phyloP scores from a whole-genome alignment of 2,888 invertebrate genomes.

The Bruchidius siliquastri region DNA sequence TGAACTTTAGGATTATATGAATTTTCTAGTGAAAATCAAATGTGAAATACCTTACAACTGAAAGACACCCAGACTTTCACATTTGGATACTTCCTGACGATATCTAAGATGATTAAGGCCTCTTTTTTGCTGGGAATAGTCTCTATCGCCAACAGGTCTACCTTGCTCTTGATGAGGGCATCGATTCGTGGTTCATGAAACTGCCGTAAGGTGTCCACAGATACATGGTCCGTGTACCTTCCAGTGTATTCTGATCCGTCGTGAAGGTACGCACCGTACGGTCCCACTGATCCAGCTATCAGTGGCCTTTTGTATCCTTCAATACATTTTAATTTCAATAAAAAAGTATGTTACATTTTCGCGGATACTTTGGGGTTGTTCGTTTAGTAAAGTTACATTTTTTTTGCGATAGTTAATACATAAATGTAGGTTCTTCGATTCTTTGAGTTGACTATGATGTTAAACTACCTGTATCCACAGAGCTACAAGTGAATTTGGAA shows the following conservation, averaged over 20 bases:
- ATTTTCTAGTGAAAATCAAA: too few species aligned
- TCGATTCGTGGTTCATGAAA: slow-evolving; percentile 78
- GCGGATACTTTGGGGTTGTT: too few species aligned
- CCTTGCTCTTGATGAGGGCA: slow-evolving; percentile 69
- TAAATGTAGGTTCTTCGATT: too few species aligned
- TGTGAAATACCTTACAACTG: slow-evolving; percentile 65
- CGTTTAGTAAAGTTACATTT: too few species aligned
- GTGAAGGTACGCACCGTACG: slow-evolving; percentile 80
- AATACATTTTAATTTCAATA: slow-evolving; percentile 2
- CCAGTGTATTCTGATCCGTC: slow-evolving; percentile 90
- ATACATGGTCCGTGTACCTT: slow-evolving; percentile 60
- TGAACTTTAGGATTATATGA: too few species aligned
- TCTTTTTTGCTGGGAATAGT: slow-evolving; percentile 80
- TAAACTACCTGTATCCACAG: too few species aligned
- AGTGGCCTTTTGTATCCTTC: slow-evolving; percentile 46
- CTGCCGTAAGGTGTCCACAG: slow-evolving; percentile 57
- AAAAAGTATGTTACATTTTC: neutral
- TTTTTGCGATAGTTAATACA: too few species aligned
- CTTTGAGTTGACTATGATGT: too few species aligned
- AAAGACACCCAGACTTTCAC: slow-evolving; percentile 82
- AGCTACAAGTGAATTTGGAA: too few species aligned
- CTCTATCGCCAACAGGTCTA: slow-evolving; percentile 80
- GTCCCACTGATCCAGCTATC: slow-evolving; percentile 83
- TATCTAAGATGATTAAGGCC: slow-evolving; percentile 71
- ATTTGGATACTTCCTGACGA: slow-evolving; percentile 69